Evolutionary conservation across 2,888 invertebrate genomes (phyloP), one percentile per base, ranked within the genome.

Genomic region (Halocaridina rubra): DNA sequence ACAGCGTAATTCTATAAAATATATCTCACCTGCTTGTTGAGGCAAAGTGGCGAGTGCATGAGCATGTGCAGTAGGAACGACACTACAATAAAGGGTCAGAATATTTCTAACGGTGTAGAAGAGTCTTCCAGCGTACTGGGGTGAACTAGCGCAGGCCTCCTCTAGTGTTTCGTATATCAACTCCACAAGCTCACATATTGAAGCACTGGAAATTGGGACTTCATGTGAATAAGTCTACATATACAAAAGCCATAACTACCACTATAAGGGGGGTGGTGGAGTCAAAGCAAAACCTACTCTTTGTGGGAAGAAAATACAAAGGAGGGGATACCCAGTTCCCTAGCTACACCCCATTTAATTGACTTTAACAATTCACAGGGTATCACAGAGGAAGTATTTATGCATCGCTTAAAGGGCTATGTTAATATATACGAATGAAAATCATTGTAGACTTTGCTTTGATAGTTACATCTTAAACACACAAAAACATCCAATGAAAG

Each of bases 1-100:
- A n/a, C n/a, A n/a, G n/a, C n/a, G n/a, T n/a, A n/a, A n/a, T n/a
- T n/a, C n/a, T n/a, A n/a, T n/a, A n/a, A n/a, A n/a, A n/a, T n/a
- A n/a, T n/a, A n/a, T 59, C 29, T 30, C 75, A 95, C 95, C 95
- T 89, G 95, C 94, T 92, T 96, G 96, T 90, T 97, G 97, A 2
- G 98, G 97, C 89, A 97, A 95, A 0, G 94, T 95, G 90, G 95
- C 94, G 82, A 98, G 92, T 89, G 94, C 93, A 89, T 95, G 94
- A 90, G 94, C 94, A 91, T 97, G 97, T 90, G 95, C 93, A 88
- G 94, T 94, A 0, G 96, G 95, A 29, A 96, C 95, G 75, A 96
- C 93, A 67, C 93, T 94, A 84, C 94, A 93, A 90, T 96, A 98
- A 89, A 95, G 92, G 89, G 95, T 94, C 89, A 97, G 93, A 86